phyloP scores from a whole-genome alignment of 2,888 invertebrate species.

The Rhagonycha lutea region DNA sequence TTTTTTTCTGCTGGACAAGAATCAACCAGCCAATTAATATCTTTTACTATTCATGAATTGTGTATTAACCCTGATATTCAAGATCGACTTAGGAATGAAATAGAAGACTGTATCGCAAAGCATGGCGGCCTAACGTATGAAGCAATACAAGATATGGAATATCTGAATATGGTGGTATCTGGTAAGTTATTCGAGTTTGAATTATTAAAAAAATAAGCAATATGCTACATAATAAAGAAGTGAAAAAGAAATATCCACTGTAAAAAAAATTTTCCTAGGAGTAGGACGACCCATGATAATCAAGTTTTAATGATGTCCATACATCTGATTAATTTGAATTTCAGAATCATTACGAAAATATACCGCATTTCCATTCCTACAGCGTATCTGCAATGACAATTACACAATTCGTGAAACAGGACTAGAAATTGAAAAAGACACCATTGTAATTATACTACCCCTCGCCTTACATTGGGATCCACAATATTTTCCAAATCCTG shows the following conservation, averaged over 20 bases:
- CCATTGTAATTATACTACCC: neutral
- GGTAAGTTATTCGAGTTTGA: conserved; percentile 41
- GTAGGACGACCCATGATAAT: no score
- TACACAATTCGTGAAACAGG: neutral
- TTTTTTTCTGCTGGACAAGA: conserved; percentile 61
- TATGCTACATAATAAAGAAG: no score
- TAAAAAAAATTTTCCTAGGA: no score
- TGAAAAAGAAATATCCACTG: no score
- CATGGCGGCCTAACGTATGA: conserved; percentile 55
- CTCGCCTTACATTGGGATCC: neutral
- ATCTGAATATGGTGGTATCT: conserved; percentile 57
- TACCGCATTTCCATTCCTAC: neutral
- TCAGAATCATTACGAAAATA: neutral
- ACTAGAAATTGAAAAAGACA: neutral
- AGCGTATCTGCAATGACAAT: neutral
- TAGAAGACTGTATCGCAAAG: conserved; percentile 44
- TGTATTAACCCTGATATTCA: conserved; percentile 55
- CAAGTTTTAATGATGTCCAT: no score
- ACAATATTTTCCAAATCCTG: neutral
- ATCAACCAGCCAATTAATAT: conserved; percentile 57
- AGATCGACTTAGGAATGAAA: conserved; percentile 54
- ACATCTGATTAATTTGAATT: neutral
- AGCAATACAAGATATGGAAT: conserved; percentile 56
- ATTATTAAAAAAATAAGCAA: no score
- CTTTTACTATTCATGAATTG: conserved; percentile 55